Evolutionary conservation across 2,113 vertebrate species (phyloP).

Genomic region (Alethe castanea): DNA sequence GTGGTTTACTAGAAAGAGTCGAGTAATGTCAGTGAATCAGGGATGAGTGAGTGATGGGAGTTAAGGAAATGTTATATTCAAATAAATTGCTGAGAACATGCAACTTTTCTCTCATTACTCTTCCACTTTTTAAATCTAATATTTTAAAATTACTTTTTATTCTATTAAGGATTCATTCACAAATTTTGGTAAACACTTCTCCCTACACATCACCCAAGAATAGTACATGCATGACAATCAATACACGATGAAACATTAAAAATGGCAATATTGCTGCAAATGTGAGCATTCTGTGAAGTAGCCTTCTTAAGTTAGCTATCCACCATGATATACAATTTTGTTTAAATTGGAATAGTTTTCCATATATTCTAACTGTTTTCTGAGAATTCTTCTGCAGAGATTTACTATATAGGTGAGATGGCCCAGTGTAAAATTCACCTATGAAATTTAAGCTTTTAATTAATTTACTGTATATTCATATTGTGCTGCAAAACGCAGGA

Average conservation of each 20-base stretch:
- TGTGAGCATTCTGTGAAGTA: fast-evolving
- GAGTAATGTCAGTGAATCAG: not conserved
- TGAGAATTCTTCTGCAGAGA: not conserved
- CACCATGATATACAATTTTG: not conserved
- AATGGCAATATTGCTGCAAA: not conserved
- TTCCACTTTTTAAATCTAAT: not conserved
- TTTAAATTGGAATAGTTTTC: not conserved
- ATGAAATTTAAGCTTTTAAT: not conserved
- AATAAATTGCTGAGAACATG: not conserved
- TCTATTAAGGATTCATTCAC: not conserved
- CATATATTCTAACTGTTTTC: not conserved
- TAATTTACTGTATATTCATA: fast-evolving
- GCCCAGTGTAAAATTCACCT: not conserved
- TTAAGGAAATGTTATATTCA: not conserved
- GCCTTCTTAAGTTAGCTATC: not conserved
- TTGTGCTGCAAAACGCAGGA: not conserved
- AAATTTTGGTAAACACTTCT: not conserved
- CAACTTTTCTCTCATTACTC: not conserved
- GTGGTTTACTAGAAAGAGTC: not conserved
- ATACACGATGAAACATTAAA: not conserved
- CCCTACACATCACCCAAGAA: not conserved
- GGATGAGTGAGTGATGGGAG: not conserved
- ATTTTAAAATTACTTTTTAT: not conserved
- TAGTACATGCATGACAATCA: not conserved
- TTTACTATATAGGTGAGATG: not conserved